Evolutionary conservation across 2,113 vertebrate species (phyloP).

Genomic region (mouse (Mus musculus)): DNA sequence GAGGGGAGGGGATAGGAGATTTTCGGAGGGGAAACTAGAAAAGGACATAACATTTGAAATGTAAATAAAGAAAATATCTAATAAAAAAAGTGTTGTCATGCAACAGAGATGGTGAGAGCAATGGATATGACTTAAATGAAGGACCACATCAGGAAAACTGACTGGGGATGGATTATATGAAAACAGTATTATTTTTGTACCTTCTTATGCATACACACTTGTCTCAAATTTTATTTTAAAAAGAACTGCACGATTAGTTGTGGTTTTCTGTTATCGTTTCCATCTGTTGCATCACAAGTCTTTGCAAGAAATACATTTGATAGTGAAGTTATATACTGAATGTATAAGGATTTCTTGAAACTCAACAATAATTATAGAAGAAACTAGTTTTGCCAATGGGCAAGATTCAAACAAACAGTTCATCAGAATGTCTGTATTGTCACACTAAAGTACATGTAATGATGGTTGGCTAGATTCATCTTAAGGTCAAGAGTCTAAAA

Average conservation of each 20-base stretch:
- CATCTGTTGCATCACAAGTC: not conserved
- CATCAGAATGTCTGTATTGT: not conserved
- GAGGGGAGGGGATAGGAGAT: too few relatives aligned
- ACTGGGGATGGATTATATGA: not conserved
- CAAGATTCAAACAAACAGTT: conserved; percentile 3
- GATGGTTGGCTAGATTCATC: not conserved
- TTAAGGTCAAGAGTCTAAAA: not conserved
- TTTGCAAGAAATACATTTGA: not conserved
- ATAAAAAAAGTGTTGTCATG: not conserved
- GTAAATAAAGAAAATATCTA: too few relatives aligned
- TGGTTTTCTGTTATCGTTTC: not conserved
- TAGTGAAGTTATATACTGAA: not conserved
- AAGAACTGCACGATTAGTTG: not conserved
- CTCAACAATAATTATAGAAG: not conserved
- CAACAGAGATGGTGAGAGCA: not conserved
- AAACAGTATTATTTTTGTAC: not conserved
- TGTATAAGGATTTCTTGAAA: not conserved
- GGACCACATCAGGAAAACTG: not conserved
- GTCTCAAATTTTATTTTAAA: not conserved
- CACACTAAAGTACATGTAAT: not conserved
- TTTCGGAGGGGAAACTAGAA: too few relatives aligned
- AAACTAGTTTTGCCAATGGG: not conserved
- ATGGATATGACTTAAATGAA: not conserved
- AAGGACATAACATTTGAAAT: too few relatives aligned
- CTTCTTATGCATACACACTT: not conserved